Evolutionary conservation across 2,113 vertebrate genomes (phyloP).

Genomic region (Platichthys flesus): DNA sequence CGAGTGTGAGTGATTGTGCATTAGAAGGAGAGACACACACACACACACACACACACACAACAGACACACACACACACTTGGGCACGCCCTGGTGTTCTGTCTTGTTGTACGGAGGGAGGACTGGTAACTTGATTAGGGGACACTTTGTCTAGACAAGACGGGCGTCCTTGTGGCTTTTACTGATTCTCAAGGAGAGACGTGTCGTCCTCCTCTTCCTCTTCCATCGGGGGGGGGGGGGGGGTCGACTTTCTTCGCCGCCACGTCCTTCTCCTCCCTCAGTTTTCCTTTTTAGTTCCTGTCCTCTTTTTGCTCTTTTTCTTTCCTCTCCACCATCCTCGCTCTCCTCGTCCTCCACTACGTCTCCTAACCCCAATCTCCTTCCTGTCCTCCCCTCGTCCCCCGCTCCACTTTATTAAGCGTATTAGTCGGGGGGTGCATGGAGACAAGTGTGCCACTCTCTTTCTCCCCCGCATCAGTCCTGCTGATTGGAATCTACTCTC

Average conservation of each 20-base stretch:
- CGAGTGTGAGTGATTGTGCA: conserved; percentile 16
- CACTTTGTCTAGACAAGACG: conserved; percentile 65
- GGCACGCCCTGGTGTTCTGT: conserved; percentile 58
- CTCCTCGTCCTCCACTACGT: not conserved
- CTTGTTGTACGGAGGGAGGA: conserved; percentile 42
- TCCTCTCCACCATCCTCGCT: not conserved
- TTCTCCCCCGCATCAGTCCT: conserved; percentile 55
- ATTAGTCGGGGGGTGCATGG: conserved; percentile 55
- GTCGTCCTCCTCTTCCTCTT: conserved; percentile 38
- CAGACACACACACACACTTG: conserved; percentile 17
- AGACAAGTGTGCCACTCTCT: conserved; percentile 49
- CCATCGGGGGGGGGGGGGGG: not conserved
- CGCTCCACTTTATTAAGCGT: conserved; percentile 38
- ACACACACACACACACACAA: not conserved
- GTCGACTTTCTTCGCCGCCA: not conserved
- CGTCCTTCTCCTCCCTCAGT: not conserved
- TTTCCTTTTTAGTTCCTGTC: not conserved
- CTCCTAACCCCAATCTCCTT: not conserved
- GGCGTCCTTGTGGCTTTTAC: conserved; percentile 65
- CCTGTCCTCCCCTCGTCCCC: conserved; percentile 1
- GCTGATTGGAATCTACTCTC: conserved; percentile 68
- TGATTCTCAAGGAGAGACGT: conserved; percentile 50
- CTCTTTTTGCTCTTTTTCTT: not conserved
- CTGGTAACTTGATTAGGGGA: conserved; percentile 71
- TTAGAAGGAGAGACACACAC: conserved; percentile 16